These are phyloP conservation scores for Acleris cristana DNA, from an alignment of 2,888 invertebrate species.

Conservation along the genomic window DNA sequence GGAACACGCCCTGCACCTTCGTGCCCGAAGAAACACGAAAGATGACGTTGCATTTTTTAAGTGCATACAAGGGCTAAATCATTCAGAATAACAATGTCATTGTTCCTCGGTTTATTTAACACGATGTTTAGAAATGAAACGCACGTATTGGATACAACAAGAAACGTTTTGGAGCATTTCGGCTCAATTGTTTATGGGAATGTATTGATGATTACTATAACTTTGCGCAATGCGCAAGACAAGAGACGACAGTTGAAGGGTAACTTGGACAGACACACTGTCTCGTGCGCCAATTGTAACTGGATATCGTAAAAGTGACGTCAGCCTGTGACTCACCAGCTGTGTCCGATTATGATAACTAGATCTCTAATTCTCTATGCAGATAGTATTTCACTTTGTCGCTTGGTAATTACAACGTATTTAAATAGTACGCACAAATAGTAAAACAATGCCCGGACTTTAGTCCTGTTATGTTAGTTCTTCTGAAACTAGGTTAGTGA, in stretches of 20 bases:
- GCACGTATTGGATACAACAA: not conserved
- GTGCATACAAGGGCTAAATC: conserved; percentile 29
- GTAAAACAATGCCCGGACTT: conserved; percentile 20
- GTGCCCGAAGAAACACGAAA: conserved; percentile 21
- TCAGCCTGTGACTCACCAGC: conserved; percentile 13
- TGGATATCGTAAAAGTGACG: conserved; percentile 29
- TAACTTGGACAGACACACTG: conserved; percentile 24
- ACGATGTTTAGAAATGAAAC: conserved; percentile 2
- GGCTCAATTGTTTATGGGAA: not conserved
- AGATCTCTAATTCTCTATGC: conserved; percentile 5
- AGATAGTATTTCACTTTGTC: too few species aligned
- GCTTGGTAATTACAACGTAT: conserved; percentile 4
- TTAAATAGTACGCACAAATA: conserved; percentile 17
- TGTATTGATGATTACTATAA: not conserved
- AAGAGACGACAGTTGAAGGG: not conserved
- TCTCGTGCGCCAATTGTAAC: conserved; percentile 22
- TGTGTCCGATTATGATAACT: conserved; percentile 19
- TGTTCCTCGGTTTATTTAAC: conserved; percentile 17
- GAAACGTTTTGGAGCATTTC: not conserved
- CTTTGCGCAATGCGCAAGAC: not conserved
- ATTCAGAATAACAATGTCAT: conserved; percentile 27
- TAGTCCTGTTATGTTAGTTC: conserved; percentile 4
- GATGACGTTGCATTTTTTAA: conserved; percentile 31
- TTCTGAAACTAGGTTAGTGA: conserved; percentile 20
- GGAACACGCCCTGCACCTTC: conserved; percentile 19